phyloP scores from a whole-genome alignment of 2,888 invertebrate species.

The Microplitis manilae region DNA sequence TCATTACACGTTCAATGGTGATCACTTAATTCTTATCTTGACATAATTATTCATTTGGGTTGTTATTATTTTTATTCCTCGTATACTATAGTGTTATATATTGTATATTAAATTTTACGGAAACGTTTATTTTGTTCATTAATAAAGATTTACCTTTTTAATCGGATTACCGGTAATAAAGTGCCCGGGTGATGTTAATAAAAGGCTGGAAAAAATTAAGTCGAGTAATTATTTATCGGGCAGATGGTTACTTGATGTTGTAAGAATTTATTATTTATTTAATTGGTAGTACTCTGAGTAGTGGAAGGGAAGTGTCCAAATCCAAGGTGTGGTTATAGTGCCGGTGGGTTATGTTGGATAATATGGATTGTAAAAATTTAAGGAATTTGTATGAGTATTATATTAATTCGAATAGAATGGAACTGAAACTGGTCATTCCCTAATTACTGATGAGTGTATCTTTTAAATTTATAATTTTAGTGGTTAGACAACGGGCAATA shows the following conservation, averaged over 20 bases:
- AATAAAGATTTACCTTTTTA: neutral
- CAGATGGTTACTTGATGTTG: neutral
- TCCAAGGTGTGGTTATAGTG: neutral
- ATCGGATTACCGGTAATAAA: neutral
- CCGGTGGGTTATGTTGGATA: neutral
- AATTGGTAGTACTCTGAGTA: neutral
- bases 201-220: neutral
- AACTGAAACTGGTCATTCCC: conserved; percentile 50
- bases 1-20: conserved; percentile 29
- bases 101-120: neutral
- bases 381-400: neutral
- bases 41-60: neutral
- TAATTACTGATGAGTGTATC: conserved; percentile 60
- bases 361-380: neutral
- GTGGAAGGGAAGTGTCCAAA: neutral
- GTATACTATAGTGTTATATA: neutral
- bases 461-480: conserved; percentile 56
- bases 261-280: neutral
- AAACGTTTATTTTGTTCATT: neutral
- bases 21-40: conserved; percentile 18
- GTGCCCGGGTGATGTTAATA: neutral
- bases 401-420: neutral
- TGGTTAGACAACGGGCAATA: conserved; percentile 35
- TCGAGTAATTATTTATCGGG: neutral
- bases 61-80: neutral